Evolutionary conservation across 30 jellyfish, hydroid and myxozoan genomes (phyloP).

Genomic region (Mastigias papua): DNA sequence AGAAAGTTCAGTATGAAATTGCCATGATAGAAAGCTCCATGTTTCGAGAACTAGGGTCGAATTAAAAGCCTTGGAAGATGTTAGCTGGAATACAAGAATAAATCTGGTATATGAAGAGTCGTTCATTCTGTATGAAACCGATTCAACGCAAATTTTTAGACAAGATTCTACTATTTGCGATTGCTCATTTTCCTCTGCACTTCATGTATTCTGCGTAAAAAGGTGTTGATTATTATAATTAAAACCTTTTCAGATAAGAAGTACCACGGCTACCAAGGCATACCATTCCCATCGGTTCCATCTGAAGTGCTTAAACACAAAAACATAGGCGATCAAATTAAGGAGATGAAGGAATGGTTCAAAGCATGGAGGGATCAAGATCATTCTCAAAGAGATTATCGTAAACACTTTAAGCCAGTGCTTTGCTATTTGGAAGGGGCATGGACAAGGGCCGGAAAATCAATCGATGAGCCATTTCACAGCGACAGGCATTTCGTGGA

Average conservation of each 20-base stretch:
- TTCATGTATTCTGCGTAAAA: too few species aligned
- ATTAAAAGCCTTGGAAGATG: too few species aligned
- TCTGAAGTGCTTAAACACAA: conserved; percentile 43
- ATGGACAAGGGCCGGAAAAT: conserved; percentile 83
- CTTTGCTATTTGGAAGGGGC: conserved; percentile 97
- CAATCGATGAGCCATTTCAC: conserved; percentile 87
- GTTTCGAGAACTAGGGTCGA: too few species aligned
- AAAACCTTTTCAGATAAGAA: conserved; percentile 14
- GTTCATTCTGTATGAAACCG: too few species aligned
- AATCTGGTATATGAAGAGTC: too few species aligned
- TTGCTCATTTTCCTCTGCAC: too few species aligned
- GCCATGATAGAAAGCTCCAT: too few species aligned
- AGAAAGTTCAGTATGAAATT: too few species aligned
- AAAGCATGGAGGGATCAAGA: conserved; percentile 91
- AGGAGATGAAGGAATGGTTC: conserved; percentile 95
- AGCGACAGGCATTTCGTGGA: conserved; percentile 94
- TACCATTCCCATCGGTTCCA: conserved; percentile 94
- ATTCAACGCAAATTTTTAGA: too few species aligned
- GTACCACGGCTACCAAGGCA: conserved; percentile 60
- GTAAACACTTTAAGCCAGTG: conserved; percentile 82
- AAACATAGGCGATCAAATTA: conserved; percentile 50
- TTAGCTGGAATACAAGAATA: too few species aligned
- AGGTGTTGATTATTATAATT: too few species aligned
- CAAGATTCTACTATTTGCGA: too few species aligned
- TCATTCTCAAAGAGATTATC: conserved; percentile 80